A percentile compares a stretch with the other conserved stretches of the same genome.
Conservation (phyloP, 2,113 vertebrate species). For the Seriola rivoliana region DNA sequence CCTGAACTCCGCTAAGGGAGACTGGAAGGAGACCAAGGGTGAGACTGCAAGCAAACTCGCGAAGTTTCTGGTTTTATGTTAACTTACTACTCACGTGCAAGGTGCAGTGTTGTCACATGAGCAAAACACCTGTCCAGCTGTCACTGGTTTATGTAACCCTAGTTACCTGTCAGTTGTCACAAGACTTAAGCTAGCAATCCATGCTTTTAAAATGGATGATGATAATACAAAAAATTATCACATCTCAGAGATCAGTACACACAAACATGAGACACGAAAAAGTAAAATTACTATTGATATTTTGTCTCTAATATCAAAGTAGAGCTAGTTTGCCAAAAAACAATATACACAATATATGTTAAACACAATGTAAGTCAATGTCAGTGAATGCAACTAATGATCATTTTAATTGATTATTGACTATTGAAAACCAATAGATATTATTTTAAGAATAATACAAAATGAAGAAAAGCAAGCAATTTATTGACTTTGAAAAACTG, state of each 20-base stretch:
- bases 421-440: too few relatives aligned
- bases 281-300: not conserved
- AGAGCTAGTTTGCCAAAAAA: not conserved
- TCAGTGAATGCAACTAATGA: not conserved
- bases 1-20: conserved; percentile 73
- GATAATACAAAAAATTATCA: not conserved
- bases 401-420: too few relatives aligned
- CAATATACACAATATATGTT: not conserved
- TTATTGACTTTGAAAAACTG: not conserved
- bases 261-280: not conserved
- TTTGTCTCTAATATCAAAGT: not conserved
- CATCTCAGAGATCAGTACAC: not conserved
- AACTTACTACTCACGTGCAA: not conserved
- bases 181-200: not conserved
- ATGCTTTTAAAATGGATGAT: not conserved
- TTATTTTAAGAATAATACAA: not conserved
- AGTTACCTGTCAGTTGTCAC: not conserved
- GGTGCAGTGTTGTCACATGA: conserved; percentile 11
- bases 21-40: conserved; percentile 85
- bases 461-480: not conserved
- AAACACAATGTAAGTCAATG: not conserved
- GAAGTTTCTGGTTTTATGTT: not conserved
- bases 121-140: conserved; percentile 17
- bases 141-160: not conserved
- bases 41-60: conserved; percentile 49